Evolutionary conservation across 1,140 invertebrate genomes (phyloP), one percentile per base, ranked within the genome.

Genomic region (Plutomurus gul): DNA sequence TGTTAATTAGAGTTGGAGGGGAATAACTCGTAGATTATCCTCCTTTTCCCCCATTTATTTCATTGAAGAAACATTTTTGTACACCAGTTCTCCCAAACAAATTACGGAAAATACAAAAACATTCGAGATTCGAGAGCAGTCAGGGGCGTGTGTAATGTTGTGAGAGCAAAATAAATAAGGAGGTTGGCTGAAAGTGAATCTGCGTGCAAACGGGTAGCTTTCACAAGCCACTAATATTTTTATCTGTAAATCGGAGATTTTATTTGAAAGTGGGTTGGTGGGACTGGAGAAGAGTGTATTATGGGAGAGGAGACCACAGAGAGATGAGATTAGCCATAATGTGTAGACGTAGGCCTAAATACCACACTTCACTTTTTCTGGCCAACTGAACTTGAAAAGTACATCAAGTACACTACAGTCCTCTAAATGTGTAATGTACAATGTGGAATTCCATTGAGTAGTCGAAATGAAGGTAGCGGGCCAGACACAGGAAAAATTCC

Each of bases 1-100:
- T 30, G 56, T 65, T 65, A 65, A 65, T 65, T 65, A 65, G 39
- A 72, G 70, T 72, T 72, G 36, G 70, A n/a, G 33, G 8, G 36
- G 18, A 40, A 72, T 40, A 72, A 37, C 25, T 40, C n/a, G n/a
- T n/a, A n/a, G n/a, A n/a, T 43, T 40, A 36, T 72, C 3, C 37
- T 43, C 22, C 36, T 72, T 43, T 40, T 36, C 18, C 36, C 22
- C 65, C 25, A 20, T 13, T 33, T 20, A 27, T 70, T 18, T 70
- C 25, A 13, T 60, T 25, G 3, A n/a, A 8, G 4, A 60, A 60
- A 60, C 7, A 10, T 27, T 30, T n/a, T n/a, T n/a, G n/a, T n/a
- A n/a, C n/a, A n/a, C n/a, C n/a, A n/a, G n/a, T n/a, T n/a, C n/a
- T n/a, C n/a, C n/a, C n/a, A n/a, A n/a, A n/a, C n/a, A n/a, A n/a